A percentile compares a stretch with the other conserved stretches of the same genome.
Evolutionary conservation across 2,888 invertebrate species (phyloP).

Genomic region (Phymatocera aterrima): DNA sequence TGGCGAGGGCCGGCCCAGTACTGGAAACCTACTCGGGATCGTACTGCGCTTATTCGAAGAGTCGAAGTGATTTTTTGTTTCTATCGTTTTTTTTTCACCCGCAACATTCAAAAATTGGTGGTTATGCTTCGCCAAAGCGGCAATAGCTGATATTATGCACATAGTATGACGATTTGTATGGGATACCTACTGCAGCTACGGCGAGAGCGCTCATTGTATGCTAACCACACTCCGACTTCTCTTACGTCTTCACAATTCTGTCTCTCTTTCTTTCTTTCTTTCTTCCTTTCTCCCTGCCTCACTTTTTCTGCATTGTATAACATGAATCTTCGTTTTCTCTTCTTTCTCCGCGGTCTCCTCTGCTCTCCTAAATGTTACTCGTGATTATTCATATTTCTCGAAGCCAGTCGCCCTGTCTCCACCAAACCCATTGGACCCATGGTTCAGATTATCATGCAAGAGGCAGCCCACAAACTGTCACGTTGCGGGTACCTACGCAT

Average conservation of each 20-base stretch:
- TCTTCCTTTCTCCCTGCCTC: not conserved
- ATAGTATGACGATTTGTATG: not conserved
- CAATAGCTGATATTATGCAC: slow-evolving; percentile 9
- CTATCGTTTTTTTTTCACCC: too few species aligned
- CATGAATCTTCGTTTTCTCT: too few species aligned
- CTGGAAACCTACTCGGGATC: too few species aligned
- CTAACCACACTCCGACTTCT: slow-evolving; percentile 19
- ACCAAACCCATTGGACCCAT: slow-evolving; percentile 7
- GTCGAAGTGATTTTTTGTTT: too few species aligned
- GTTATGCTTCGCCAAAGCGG: not conserved
- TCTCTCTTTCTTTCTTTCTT: not conserved
- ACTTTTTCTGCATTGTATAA: too few species aligned
- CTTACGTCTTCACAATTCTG: not conserved
- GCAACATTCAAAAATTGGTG: too few species aligned
- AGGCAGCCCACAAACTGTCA: slow-evolving; percentile 18
- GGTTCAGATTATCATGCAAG: slow-evolving; percentile 7
- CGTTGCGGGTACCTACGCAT: not conserved
- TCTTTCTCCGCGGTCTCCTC: not conserved
- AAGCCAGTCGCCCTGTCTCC: slow-evolving; percentile 1
- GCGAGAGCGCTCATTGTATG: slow-evolving; percentile 21
- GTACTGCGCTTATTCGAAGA: too few species aligned
- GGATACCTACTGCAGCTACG: not conserved
- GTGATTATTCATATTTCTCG: slow-evolving; percentile 3
- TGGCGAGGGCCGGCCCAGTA: too few species aligned
- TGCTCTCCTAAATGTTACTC: not conserved